Conservation (phyloP, 2,888 invertebrate genomes). For the Auanema freiburgensis region DNA sequence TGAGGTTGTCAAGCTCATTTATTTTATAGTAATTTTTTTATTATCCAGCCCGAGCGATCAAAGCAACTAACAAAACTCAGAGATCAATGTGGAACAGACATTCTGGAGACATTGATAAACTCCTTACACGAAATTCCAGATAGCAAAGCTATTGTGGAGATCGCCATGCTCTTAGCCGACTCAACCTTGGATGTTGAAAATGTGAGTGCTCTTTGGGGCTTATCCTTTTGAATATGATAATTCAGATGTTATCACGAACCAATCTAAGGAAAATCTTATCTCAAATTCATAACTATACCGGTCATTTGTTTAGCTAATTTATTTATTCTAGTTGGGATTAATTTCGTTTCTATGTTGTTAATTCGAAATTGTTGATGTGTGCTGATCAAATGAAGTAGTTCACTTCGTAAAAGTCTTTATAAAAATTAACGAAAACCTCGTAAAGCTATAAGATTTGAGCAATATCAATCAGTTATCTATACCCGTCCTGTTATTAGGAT, state of each 20-base stretch:
- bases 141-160: constrained; percentile 7
- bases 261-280: constrained; percentile 8
- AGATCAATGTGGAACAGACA: not conserved
- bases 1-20: not conserved
- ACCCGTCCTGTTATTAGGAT: too few species aligned
- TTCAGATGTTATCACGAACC: constrained; percentile 5
- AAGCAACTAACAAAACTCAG: constrained; percentile 14
- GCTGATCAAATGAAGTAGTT: too few species aligned
- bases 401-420: too few species aligned
- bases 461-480: too few species aligned
- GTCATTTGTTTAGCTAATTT: not conserved
- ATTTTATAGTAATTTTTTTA: not conserved
- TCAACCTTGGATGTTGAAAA: constrained; percentile 10
- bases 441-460: too few species aligned
- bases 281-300: constrained; percentile 12
- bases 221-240: not conserved
- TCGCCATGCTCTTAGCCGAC: constrained; percentile 9
- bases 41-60: not conserved
- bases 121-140: constrained; percentile 12
- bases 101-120: constrained; percentile 11
- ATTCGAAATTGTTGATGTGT: too few species aligned
- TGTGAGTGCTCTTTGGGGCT: not conserved
- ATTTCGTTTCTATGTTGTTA: too few species aligned
- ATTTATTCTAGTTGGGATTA: too few species aligned
- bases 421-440: too few species aligned